Base-by-base conservation (phyloP, 2,797 vertebrate species). In the Chrosomus eos region DNA sequence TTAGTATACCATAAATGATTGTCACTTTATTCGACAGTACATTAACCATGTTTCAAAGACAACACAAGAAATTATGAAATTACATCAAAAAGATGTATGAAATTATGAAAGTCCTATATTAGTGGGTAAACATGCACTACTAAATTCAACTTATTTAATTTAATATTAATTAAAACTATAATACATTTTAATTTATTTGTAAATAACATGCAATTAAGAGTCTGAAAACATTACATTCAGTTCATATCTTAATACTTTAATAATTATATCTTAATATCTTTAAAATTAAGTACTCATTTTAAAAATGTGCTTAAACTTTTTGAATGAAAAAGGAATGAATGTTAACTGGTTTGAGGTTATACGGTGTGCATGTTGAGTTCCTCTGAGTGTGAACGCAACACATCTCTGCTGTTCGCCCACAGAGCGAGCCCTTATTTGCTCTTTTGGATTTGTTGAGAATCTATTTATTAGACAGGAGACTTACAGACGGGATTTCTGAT, bases 401-500 rank as follows among this genome's bases (percentile, higher is more conserved):
- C 4, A 19, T 38, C 31, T 26, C 64, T 36, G 21, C 21, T 36
- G 26, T 68, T 68, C 66, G 18, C 53, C 38, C 38, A 60, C 68
- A 62, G 38, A 82, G 38, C 19, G 16, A 73, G 18, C 36, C 18
- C 51, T 58, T 45, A 55, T 73, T 82, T 82, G 53, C 67, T 73
- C 68, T 58, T 73, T 72, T 33, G 68, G 53, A 45, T 82, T 58
- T 23, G 11, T n/a, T 13, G 38, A 82, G 53, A 58, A 2, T 28
- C 38, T 82, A 28, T 82, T 82, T 73, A 72, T 60, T 60, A 58
- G 80, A 53, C n/a, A n/a, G n/a, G 18, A 62, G 68, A 72, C 68
- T 26, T 48, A 45, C 14, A 73, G 53, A 73, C 19, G 0, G 18
- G n/a, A 7, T 31, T 62, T 23, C 68, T 45, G 80, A 53, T 4